Evolutionary conservation across 2,888 invertebrate species (phyloP).

Genomic region (Caenorhabditis wallacei): DNA sequence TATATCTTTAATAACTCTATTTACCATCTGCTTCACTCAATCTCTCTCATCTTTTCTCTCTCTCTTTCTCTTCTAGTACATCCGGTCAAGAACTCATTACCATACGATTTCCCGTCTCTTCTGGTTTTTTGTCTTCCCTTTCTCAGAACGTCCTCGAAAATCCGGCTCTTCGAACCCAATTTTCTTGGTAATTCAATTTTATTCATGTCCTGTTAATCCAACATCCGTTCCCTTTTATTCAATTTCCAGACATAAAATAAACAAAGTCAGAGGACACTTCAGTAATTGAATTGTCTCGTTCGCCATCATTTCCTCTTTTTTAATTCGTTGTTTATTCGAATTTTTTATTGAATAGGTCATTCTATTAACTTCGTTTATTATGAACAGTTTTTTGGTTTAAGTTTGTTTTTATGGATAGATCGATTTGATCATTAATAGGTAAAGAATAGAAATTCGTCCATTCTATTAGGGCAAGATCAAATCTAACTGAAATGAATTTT

Average conservation of each 20-base stretch:
- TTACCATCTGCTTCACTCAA: neutral
- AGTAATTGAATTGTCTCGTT: slow-evolving; percentile 16
- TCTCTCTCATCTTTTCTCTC: slow-evolving; percentile 3
- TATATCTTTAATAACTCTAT: slow-evolving; percentile 12
- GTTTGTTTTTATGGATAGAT: neutral
- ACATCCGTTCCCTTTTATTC: too few relatives aligned
- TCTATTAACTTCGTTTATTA: slow-evolving; percentile 13
- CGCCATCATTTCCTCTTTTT: neutral
- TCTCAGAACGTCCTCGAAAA: slow-evolving; percentile 9
- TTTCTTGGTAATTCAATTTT: slow-evolving; percentile 8
- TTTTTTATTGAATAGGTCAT: slow-evolving; percentile 24
- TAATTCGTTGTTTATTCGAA: slow-evolving; percentile 1
- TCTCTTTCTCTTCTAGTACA: slow-evolving; percentile 39
- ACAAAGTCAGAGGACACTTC: slow-evolving; percentile 7
- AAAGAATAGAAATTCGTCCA: too few relatives aligned
- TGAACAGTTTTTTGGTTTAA: neutral
- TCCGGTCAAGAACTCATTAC: slow-evolving; percentile 57
- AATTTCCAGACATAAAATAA: slow-evolving; percentile 23
- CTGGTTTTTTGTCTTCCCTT: neutral
- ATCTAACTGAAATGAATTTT: too few relatives aligned
- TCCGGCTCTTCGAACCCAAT: slow-evolving; percentile 15
- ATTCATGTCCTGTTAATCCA: neutral
- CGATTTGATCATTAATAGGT: neutral
- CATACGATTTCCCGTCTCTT: slow-evolving; percentile 31
- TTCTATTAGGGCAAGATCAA: too few relatives aligned